Base-by-base conservation (phyloP, 2,113 vertebrate genomes). In the Cynocephalus volans region DNA sequence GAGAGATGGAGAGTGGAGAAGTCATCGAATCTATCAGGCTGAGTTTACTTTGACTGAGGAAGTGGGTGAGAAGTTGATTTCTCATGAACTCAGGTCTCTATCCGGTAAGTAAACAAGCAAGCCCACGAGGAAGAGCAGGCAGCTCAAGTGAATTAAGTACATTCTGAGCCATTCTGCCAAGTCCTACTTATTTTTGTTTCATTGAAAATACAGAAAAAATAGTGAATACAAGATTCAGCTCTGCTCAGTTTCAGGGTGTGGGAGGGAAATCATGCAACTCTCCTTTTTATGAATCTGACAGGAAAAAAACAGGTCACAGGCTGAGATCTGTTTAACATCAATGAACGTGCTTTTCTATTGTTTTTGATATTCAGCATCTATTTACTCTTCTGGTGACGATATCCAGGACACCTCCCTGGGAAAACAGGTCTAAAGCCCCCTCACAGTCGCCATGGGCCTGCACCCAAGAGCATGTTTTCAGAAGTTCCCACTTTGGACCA, bases 211-310 rank as follows among this genome's bases (percentile, higher is more conserved):
- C 31, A 81, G 76, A 56, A 56, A 70, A 52, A 86, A 31, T 33
- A 62, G 50, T 19, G 11, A 56, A 70, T 36, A 28, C 5, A 72
- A 58, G 21, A 21, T 8, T 6, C 5, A 7, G 31, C 41, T 24
- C 54, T 69, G 31, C 50, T 94, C 36, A 36, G 26, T 76, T 90
- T 93, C 77, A 92, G 84, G 56, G 79, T 83, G 69, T 93, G 75
- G 83, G 75, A 79, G n/a, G 73, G 79, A 92, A 76, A 36, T 23
- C n/a, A 14, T 3, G 2, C 31, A 21, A 5, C n/a, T 73, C 36
- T 77, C 0, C 5, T 95, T 54, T 84, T 81, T n/a, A 52, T 75
- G 62, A 91, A 50, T 50, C 36, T 3, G 4, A 41, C 11, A 58
- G 62, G 69, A 50, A 86, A 73, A 67, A 73, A 70, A 11, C 12